Percentiles rank a stretch among this genome's conserved stretches.
These are phyloP conservation scores for Caerostris darwini DNA, from an alignment of 1,140 invertebrate species.

Conservation along the genomic window DNA sequence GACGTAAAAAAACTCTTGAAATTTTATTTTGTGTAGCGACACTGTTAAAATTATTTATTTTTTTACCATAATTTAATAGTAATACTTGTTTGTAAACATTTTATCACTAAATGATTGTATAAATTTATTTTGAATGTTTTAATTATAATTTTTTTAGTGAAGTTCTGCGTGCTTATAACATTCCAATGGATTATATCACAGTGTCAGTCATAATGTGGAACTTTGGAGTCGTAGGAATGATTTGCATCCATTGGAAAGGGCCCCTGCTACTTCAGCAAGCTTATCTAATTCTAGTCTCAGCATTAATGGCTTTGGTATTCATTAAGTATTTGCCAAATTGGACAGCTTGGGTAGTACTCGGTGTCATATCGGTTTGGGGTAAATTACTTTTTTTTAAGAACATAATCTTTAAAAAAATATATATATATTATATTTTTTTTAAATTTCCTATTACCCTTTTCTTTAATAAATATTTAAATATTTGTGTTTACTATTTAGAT, in stretches of 20 bases:
- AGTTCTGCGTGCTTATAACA: slow-evolving; percentile 95
- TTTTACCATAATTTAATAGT: no score
- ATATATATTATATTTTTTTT: no score
- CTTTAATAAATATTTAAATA: no score
- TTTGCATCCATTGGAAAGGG: slow-evolving; percentile 99
- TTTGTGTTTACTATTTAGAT: no score
- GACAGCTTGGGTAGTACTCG: slow-evolving; percentile 98
- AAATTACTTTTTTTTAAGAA: slow-evolving; percentile 80
- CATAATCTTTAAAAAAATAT: no score
- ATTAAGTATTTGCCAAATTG: slow-evolving; percentile 99
- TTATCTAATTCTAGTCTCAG: slow-evolving; percentile 98
- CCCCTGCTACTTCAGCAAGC: slow-evolving; percentile 96
- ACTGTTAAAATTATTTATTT: no score
- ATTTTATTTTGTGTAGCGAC: no score
- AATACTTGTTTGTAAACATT: no score
- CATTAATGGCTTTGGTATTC: slow-evolving; percentile 99
- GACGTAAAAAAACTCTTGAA: no score
- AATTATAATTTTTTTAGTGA: slow-evolving; percentile 85
- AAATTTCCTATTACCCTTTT: no score
- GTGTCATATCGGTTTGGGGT: slow-evolving; percentile 99
- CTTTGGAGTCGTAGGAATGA: slow-evolving; percentile 98
- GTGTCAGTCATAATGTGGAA: slow-evolving; percentile 96
- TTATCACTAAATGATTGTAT: no score
- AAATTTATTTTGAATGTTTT: no score
- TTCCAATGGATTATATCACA: slow-evolving; percentile 97